Conservation (phyloP, 2,113 vertebrate genomes). For the Aix galericulata region DNA sequence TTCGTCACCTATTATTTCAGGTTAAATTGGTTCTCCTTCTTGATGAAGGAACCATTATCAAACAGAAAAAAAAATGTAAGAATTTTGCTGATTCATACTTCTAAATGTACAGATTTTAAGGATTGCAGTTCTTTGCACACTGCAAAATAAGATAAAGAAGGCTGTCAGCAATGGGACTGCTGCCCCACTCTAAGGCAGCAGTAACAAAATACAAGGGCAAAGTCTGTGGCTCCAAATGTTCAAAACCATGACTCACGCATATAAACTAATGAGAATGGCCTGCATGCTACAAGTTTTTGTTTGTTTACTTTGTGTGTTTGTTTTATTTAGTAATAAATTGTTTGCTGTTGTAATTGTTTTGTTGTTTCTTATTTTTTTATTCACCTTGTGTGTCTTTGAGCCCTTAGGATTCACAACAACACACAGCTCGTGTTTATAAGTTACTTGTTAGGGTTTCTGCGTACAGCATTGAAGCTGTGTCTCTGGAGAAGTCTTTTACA, state of each 20-base stretch:
- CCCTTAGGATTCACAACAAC: neutral
- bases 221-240: neutral
- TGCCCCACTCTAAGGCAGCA: neutral
- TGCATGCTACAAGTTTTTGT: neutral
- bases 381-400: neutral
- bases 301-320: neutral
- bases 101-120: neutral
- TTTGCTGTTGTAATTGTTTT: too few relatives aligned
- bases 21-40: neutral
- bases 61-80: neutral
- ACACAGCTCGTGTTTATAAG: fast-evolving
- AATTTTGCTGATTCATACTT: neutral
- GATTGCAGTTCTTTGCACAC: neutral
- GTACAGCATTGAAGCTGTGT: neutral
- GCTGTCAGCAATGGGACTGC: neutral
- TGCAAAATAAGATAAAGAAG: neutral
- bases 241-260: neutral
- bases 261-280: neutral
- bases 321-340: neutral
- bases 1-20: neutral
- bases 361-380: neutral
- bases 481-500: neutral
- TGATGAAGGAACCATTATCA: neutral
- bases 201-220: neutral
- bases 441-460: neutral